Evolutionary conservation across 2,888 invertebrate species (phyloP), one percentile per base, ranked within the genome.

Genomic region (Lithophane leautieri): DNA sequence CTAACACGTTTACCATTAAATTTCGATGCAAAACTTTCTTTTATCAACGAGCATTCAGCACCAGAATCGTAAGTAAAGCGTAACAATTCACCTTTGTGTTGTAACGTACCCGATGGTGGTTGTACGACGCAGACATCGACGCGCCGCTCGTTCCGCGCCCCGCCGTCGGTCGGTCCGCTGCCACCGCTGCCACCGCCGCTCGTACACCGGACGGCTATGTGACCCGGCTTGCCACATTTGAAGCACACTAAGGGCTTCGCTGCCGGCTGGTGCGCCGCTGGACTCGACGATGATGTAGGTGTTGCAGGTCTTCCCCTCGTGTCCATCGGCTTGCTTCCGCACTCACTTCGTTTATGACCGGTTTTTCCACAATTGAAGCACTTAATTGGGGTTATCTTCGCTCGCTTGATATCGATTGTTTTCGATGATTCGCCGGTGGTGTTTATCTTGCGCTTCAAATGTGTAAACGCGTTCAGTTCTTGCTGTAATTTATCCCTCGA

Each of bases 211-310:
- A 42, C 11, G 11, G 42, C 42, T 1, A 44, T 44, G 44, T 44
- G 44, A 44, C 44, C 44, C 14, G 44, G 44, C 14, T 44, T 44
- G 44, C 44, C 44, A 14, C 44, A 56, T 65, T 77, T 76, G 11
- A 22, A 54, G 52, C n/a, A 54, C 0, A 54, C 22, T 22, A n/a
- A n/a, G 22, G n/a, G n/a, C n/a, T 54, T n/a, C 52, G n/a, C 22
- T 54, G 22, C n/a, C n/a, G 8, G n/a, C n/a, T 54, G 52, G 1
- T 54, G 52, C 52, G 22, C n/a, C 52, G n/a, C 22, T 54, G 22
- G 52, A 54, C n/a, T 54, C 44, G 14, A 44, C 11, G 11, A 54
- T 54, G 52, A n/a, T n/a, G 52, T 54, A 54, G 11, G 12, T 54
- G 11, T 12, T 12, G 22, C 22, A 11, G n/a, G 22, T n/a, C 22